Conservation (phyloP, 1,140 invertebrate genomes). For the Pectinophora gossypiella region DNA sequence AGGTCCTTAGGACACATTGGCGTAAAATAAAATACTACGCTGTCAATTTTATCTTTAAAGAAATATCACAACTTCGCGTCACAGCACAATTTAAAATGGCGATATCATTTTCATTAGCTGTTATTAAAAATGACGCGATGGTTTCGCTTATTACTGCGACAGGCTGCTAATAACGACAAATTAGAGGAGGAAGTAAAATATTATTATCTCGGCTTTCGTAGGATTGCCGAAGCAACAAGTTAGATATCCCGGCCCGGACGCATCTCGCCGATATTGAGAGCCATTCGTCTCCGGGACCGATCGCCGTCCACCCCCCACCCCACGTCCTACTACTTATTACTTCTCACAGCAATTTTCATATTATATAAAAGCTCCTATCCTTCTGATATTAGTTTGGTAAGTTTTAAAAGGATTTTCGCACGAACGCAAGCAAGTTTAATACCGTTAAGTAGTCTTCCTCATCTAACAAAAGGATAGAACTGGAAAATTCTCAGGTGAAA, state of each 20-base stretch:
- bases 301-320: slow-evolving; percentile 15
- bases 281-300: slow-evolving; percentile 40
- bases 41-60: no score
- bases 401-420: slow-evolving; percentile 5
- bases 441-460: slow-evolving; percentile 4
- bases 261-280: slow-evolving; percentile 38
- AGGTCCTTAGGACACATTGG: no score
- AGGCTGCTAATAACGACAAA: no score
- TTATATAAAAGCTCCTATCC: slow-evolving; percentile 14
- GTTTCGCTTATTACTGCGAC: no score
- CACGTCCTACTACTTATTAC: slow-evolving; percentile 11
- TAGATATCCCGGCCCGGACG: slow-evolving; percentile 39
- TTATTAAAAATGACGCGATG: no score
- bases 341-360: slow-evolving; percentile 15
- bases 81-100: no score
- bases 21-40: no score
- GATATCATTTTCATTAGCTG: no score
- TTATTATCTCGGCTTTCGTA: not conserved
- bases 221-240: slow-evolving; percentile 47
- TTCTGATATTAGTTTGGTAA: slow-evolving; percentile 1
- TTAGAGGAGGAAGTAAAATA: not conserved
- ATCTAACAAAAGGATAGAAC: not conserved
- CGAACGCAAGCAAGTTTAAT: slow-evolving; percentile 2
- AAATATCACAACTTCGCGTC: no score
- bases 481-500: not conserved